Base-by-base conservation (phyloP, 2,888 invertebrate genomes). In the Pasiphila rectangulata region DNA sequence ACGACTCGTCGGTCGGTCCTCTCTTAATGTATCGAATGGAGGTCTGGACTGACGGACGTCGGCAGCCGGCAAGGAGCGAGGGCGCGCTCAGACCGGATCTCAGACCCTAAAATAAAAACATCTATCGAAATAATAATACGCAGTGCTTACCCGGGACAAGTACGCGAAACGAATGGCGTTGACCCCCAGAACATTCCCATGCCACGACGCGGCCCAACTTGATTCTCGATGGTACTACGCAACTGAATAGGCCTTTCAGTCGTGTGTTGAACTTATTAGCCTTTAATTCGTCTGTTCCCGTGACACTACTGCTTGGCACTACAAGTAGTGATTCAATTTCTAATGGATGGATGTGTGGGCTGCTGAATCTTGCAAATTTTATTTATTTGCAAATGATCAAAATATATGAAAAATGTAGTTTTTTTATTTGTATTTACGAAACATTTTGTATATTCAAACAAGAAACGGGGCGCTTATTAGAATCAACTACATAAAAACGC, bases 21-120 rank as follows among this genome's bases (percentile, higher is more conserved):
- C 38, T 51, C 38, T 27, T 13, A 42, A 56, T 51, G 56, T 61
- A 52, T 58, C 61, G 63, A 60, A 55, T 54, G 49, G 56, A 62
- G 47, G 56, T 48, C 58, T 60, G 61, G 52, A 48, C 59, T 55
- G 59, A 52, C 63, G 63, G 48, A 56, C 58, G 51, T 54, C 61
- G 68, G 57, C 81, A 73, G 78, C 76, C 79, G 76, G 73, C 72
- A 67, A 64, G 69, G 63, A 68, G 69, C 75, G 84, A 80, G 84
- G 84, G 86, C 81, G 84, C 81, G 80, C 81, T 59, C 74, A 78
- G 84, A 87, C 87, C 88, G 87, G 87, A 83, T 87, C 79, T 72
- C 69, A 82, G 83, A 85, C 87, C 87, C 87, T 85, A 79, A 85
- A 87, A 84, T 85, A 85, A 87, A 86, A 87, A 83, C 85, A 86